These are phyloP conservation scores for Cephus pygmeus DNA, from an alignment of 2,888 invertebrate species.

Conservation along the genomic window DNA sequence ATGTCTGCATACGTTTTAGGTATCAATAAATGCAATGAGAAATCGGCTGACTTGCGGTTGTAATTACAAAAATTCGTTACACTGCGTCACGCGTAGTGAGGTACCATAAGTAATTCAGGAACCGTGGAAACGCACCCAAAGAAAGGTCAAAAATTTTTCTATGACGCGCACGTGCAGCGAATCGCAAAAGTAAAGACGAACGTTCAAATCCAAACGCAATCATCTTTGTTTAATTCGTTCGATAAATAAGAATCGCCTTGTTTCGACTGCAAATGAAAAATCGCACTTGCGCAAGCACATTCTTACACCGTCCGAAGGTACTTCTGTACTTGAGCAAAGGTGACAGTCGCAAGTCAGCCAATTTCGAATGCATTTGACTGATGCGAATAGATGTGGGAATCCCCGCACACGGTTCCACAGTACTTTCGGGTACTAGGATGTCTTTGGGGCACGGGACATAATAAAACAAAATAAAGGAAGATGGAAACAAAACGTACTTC, in stretches of 20 bases:
- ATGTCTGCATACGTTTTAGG: not conserved
- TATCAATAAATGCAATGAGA: not conserved
- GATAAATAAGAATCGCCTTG: not conserved
- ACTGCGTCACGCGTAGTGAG: not conserved
- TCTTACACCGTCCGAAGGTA: no score
- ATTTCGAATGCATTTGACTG: not conserved
- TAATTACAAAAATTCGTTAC: not conserved
- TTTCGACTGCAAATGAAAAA: no score
- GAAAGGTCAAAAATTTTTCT: not conserved
- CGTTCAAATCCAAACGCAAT: no score
- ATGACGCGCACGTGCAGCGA: no score
- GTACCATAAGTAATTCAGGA: no score
- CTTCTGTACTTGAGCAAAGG: no score
- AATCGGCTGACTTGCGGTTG: not conserved
- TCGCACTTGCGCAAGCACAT: no score
- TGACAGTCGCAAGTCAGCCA: not conserved
- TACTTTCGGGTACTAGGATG: not conserved
- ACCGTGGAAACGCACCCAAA: no score
- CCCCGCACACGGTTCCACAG: not conserved
- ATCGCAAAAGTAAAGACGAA: not conserved
- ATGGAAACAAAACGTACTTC: conserved; percentile 67
- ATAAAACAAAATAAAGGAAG: not conserved
- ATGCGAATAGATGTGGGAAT: no score
- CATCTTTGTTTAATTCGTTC: not conserved
- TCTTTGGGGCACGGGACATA: not conserved